Conservation (phyloP, 2,888 invertebrate genomes). For the Polia nebulosa region DNA sequence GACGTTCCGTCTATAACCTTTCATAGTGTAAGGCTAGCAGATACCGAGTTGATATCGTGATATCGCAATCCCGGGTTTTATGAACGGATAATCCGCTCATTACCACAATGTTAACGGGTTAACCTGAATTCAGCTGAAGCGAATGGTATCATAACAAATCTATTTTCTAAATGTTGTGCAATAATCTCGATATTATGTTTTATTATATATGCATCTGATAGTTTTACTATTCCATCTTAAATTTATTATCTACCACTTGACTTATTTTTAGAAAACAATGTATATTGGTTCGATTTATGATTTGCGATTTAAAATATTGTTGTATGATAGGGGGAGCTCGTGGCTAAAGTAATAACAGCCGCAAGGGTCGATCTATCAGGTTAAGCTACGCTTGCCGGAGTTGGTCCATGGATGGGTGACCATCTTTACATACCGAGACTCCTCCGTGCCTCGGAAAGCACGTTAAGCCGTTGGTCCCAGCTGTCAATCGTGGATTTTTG, state of each 20-base stretch:
- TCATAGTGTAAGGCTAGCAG: too few species aligned
- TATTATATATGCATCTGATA: conserved; percentile 9
- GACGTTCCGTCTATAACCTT: too few species aligned
- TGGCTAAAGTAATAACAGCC: too few species aligned
- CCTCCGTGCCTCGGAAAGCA: too few species aligned
- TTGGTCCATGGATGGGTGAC: too few species aligned
- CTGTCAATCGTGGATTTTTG: too few species aligned
- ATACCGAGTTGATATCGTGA: conserved; percentile 6
- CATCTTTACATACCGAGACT: too few species aligned
- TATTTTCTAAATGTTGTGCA: conserved; percentile 9
- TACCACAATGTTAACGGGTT: conserved; percentile 17
- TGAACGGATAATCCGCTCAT: conserved; percentile 19
- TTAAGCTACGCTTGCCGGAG: too few species aligned
- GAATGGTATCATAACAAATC: neutral
- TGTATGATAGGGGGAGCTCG: too few species aligned
- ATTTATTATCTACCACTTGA: conserved; percentile 12
- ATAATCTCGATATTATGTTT: neutral
- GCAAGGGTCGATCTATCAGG: too few species aligned
- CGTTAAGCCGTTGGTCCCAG: too few species aligned
- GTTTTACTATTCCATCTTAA: neutral
- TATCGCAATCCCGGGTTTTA: conserved; percentile 21
- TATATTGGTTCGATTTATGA: neutral
- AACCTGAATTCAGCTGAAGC: conserved; percentile 13
- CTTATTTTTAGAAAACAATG: conserved; percentile 16
- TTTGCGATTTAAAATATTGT: too few species aligned